phyloP scores from a whole-genome alignment of 2,888 invertebrate species.

The Embidobia sp. region DNA sequence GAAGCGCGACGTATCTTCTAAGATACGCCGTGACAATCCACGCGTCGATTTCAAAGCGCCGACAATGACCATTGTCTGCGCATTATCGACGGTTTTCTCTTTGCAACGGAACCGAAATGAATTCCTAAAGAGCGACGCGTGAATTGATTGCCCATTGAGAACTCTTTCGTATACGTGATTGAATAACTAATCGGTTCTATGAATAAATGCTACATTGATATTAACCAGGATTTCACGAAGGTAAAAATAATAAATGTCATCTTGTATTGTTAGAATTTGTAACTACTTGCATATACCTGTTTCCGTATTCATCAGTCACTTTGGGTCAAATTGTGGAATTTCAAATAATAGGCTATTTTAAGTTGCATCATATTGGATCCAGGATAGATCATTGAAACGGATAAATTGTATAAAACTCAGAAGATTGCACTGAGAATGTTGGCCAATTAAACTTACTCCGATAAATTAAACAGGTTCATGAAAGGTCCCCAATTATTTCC shows the following conservation, averaged over 20 bases:
- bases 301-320: slow-evolving; percentile 43
- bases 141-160: slow-evolving; percentile 59
- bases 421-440: too few relatives aligned
- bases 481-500: slow-evolving; percentile 22
- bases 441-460: too few relatives aligned
- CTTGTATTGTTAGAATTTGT: slow-evolving; percentile 77
- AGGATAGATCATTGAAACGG: too few relatives aligned
- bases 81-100: slow-evolving; percentile 35
- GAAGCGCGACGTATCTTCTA: slow-evolving; percentile 35
- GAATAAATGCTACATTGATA: slow-evolving; percentile 81
- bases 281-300: slow-evolving; percentile 61
- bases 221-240: slow-evolving; percentile 82
- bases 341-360: too few relatives aligned
- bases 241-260: slow-evolving; percentile 80
- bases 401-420: too few relatives aligned
- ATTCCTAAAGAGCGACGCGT: slow-evolving; percentile 64
- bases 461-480: too few relatives aligned
- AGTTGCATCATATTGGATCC: too few relatives aligned
- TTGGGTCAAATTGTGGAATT: slow-evolving; percentile 20
- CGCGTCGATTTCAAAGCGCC: slow-evolving; percentile 48
- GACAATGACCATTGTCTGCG: slow-evolving; percentile 41
- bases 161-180: slow-evolving; percentile 74
- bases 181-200: slow-evolving; percentile 81
- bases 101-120: slow-evolving; percentile 10
- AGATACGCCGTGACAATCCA: slow-evolving; percentile 52